Percentiles rank a stretch among this genome's conserved stretches.
Evolutionary conservation across 2,888 invertebrate species (phyloP).

Genomic region (Penaeus monodon): DNA sequence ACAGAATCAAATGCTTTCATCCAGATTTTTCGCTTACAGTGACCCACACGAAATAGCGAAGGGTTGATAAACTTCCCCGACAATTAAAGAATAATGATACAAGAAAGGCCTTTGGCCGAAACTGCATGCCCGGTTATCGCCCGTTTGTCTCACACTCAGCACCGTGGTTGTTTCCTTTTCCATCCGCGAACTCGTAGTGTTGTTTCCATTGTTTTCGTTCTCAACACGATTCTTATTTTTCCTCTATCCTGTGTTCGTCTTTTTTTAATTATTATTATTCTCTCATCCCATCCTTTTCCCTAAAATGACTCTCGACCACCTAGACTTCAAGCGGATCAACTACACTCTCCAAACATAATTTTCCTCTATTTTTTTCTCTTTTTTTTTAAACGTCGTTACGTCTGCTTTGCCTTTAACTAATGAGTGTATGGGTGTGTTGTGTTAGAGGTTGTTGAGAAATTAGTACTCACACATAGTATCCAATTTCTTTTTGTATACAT

Average conservation of each 20-base stretch:
- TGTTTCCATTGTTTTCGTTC: slow-evolving; percentile 51
- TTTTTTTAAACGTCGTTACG: too few species aligned
- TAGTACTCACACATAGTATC: too few species aligned
- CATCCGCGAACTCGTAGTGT: slow-evolving; percentile 33
- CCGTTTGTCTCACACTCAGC: slow-evolving; percentile 53
- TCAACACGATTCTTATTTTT: slow-evolving; percentile 3
- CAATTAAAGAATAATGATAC: neutral
- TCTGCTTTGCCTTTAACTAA: too few species aligned
- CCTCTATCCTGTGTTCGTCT: slow-evolving; percentile 38
- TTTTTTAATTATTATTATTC: slow-evolving; percentile 16
- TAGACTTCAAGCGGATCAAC: neutral
- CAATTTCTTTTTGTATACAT: too few species aligned
- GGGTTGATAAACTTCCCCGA: neutral
- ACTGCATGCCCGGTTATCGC: slow-evolving; percentile 34
- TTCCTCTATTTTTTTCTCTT: too few species aligned
- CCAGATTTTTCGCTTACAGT: too few species aligned
- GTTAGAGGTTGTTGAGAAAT: too few species aligned
- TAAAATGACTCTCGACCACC: slow-evolving; percentile 24
- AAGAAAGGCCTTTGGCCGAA: slow-evolving; percentile 43
- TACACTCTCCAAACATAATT: too few species aligned
- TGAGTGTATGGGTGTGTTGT: too few species aligned
- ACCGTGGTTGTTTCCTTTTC: slow-evolving; percentile 47
- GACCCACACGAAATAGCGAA: neutral
- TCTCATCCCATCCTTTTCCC: slow-evolving; percentile 14
- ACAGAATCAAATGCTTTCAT: too few species aligned